These are phyloP conservation scores for Thalassaphorura encarpata DNA, from an alignment of 1,140 invertebrate genomes.

Conservation along the genomic window DNA sequence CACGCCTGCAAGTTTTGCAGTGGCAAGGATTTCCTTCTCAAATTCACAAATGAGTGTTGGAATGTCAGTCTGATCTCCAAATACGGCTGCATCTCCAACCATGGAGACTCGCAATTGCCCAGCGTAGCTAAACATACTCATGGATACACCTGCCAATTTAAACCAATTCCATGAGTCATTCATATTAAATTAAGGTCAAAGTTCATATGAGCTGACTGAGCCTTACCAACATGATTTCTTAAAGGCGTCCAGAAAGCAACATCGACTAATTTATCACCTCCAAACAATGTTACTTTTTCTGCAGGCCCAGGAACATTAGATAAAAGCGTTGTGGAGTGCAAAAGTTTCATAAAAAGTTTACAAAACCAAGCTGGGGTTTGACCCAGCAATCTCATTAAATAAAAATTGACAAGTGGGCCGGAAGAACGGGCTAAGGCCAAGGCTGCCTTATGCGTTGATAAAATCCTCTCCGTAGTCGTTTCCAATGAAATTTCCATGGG, in stretches of 20 bases:
- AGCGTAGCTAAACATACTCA: conserved; percentile 20
- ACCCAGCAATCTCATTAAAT: conserved; percentile 8
- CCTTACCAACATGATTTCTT: conserved; percentile 12
- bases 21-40: conserved; percentile 18
- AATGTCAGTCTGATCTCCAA: conserved; percentile 6
- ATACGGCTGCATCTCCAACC: conserved; percentile 11
- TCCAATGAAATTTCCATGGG: conserved; percentile 12
- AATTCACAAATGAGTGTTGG: conserved; percentile 12
- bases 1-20: conserved; percentile 6
- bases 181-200: neutral
- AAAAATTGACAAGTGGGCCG: conserved; percentile 14
- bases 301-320: conserved; percentile 25
- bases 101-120: conserved; percentile 16
- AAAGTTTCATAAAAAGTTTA: conserved; percentile 5
- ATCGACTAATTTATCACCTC: conserved; percentile 20
- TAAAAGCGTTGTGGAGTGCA: conserved; percentile 18
- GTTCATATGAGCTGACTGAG: no score
- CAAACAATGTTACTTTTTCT: conserved; percentile 15
- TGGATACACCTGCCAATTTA: conserved; percentile 16
- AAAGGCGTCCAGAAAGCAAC: conserved; percentile 23
- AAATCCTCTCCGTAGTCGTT: conserved; percentile 10
- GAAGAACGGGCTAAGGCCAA: conserved; percentile 1
- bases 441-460: conserved; percentile 1
- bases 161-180: no score
- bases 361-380: neutral